A percentile compares a stretch with the other conserved stretches of the same genome.
These are phyloP conservation scores for Drosophila punjabiensis DNA, from an alignment of 1,140 invertebrate species.

Conservation along the genomic window DNA sequence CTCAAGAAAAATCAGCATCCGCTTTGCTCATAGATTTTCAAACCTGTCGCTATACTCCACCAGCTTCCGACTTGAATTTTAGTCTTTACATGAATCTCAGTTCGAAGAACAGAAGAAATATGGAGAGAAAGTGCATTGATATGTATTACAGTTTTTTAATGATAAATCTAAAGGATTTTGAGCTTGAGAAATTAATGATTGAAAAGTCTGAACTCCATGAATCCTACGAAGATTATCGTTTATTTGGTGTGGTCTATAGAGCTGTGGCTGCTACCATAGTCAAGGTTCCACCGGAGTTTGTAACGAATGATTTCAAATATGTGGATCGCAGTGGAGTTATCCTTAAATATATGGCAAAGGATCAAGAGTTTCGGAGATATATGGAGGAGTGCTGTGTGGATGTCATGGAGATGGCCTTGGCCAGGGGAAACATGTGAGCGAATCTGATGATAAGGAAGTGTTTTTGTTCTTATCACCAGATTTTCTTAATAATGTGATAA, in stretches of 20 bases:
- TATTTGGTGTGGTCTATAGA: slow-evolving; percentile 64
- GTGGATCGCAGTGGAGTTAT: slow-evolving; percentile 60
- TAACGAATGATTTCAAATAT: slow-evolving; percentile 72
- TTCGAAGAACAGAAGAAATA: slow-evolving; percentile 16
- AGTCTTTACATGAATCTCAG: slow-evolving; percentile 69
- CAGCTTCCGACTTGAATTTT: slow-evolving; percentile 86
- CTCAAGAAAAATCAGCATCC: slow-evolving; percentile 67
- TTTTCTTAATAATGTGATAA: slow-evolving; percentile 21
- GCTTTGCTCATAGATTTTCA: slow-evolving; percentile 88
- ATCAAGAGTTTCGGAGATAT: slow-evolving; percentile 36
- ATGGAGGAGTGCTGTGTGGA: slow-evolving; percentile 64
- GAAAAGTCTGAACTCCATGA: slow-evolving; percentile 51
- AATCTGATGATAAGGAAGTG: slow-evolving; percentile 28
- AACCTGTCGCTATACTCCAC: slow-evolving; percentile 86
- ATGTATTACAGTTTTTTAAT: slow-evolving; percentile 57
- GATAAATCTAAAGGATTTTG: slow-evolving; percentile 29
- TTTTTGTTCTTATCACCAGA: not conserved
- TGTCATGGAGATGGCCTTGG: slow-evolving; percentile 62
- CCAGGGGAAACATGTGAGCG: slow-evolving; percentile 19
- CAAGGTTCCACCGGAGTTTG: slow-evolving; percentile 54
- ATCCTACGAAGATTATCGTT: slow-evolving; percentile 72
- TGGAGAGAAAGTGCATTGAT: slow-evolving; percentile 49
- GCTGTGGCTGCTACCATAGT: slow-evolving; percentile 67
- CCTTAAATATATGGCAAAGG: slow-evolving; percentile 58
- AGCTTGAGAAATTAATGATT: slow-evolving; percentile 17